A percentile compares a stretch with the other conserved stretches of the same genome.
Evolutionary conservation across 2,113 vertebrate genomes (phyloP).

Genomic region (Urocitellus parryii): DNA sequence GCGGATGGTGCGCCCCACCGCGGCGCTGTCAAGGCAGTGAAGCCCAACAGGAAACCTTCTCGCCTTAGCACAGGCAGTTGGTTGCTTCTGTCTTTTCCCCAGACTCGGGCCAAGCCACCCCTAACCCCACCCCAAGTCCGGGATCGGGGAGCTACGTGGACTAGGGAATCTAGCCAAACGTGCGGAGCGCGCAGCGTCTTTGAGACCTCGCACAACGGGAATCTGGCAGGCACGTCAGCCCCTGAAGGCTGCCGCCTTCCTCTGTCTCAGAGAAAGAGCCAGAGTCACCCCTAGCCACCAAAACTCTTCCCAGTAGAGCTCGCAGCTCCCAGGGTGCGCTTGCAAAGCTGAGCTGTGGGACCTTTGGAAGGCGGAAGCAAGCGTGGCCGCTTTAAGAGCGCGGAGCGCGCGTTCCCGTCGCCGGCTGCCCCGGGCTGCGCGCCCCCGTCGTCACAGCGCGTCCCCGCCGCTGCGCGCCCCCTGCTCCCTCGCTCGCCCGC

Average conservation of each 20-base stretch:
- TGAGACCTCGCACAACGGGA: background rate
- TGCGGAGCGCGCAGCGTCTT: conserved; percentile 16
- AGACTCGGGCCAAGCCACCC: background rate
- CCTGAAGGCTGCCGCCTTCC: background rate
- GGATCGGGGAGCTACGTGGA: background rate
- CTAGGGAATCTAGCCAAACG: background rate
- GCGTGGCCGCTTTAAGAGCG: conserved; percentile 86
- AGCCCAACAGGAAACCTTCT: background rate
- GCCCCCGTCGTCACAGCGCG: conserved; percentile 52
- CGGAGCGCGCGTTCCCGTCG: conserved; percentile 80
- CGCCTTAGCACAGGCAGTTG: background rate
- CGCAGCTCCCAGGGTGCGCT: background rate
- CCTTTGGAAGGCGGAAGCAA: background rate
- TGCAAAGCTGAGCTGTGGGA: fast-evolving
- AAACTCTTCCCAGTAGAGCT: background rate
- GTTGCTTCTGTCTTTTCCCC: background rate
- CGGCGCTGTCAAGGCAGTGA: background rate
- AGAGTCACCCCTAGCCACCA: background rate
- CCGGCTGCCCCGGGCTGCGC: conserved; percentile 55
- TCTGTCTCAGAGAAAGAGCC: background rate
- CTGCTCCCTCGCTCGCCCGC: conserved; percentile 65
- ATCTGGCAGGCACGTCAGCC: background rate
- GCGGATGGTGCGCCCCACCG: background rate
- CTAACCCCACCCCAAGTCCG: background rate
- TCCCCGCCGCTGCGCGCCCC: conserved; percentile 55